A percentile compares a stretch with the other conserved stretches of the same genome.
Conservation (phyloP, 2,888 invertebrate species). For the Hypolimnas misippus region DNA sequence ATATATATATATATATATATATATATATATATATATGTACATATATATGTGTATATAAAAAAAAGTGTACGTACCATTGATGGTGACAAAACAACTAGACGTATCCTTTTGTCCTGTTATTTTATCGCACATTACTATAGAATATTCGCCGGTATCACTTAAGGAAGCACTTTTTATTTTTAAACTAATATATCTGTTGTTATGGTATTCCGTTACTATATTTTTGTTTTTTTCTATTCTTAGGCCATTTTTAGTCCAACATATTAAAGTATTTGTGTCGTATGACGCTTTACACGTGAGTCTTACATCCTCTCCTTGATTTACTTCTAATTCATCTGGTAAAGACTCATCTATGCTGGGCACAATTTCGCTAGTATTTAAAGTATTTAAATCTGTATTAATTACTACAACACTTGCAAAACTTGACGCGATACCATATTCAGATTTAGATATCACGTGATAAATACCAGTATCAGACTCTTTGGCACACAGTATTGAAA, state of each 20-base stretch:
- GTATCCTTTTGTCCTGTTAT: slow-evolving; percentile 34
- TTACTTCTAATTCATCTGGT: slow-evolving; percentile 45
- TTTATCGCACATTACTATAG: slow-evolving; percentile 40
- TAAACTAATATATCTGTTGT: slow-evolving; percentile 47
- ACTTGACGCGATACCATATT: slow-evolving; percentile 47
- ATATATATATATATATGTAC: too few species aligned
- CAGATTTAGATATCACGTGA: slow-evolving; percentile 46
- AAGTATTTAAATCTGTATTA: slow-evolving; percentile 28
- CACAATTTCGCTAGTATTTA: slow-evolving; percentile 33
- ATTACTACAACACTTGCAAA: slow-evolving; percentile 47
- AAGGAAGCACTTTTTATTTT: slow-evolving; percentile 35
- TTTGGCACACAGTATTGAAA: slow-evolving; percentile 43
- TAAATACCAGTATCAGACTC: slow-evolving; percentile 51
- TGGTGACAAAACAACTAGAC: slow-evolving; percentile 39
- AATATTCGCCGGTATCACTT: slow-evolving; percentile 45
- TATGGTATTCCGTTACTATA: slow-evolving; percentile 41
- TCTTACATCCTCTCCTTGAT: slow-evolving; percentile 47
- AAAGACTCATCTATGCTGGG: slow-evolving; percentile 46
- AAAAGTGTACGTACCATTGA: too few species aligned
- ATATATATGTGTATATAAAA: too few species aligned
- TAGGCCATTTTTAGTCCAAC: slow-evolving; percentile 44
- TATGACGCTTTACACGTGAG: slow-evolving; percentile 45
- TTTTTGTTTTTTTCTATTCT: slow-evolving; percentile 31
- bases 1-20: too few species aligned
- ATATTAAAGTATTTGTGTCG: slow-evolving; percentile 41